Evolutionary conservation across 1,140 invertebrate species (phyloP), one percentile per base, ranked within the genome.

Genomic region (Drosophila guanche): DNA sequence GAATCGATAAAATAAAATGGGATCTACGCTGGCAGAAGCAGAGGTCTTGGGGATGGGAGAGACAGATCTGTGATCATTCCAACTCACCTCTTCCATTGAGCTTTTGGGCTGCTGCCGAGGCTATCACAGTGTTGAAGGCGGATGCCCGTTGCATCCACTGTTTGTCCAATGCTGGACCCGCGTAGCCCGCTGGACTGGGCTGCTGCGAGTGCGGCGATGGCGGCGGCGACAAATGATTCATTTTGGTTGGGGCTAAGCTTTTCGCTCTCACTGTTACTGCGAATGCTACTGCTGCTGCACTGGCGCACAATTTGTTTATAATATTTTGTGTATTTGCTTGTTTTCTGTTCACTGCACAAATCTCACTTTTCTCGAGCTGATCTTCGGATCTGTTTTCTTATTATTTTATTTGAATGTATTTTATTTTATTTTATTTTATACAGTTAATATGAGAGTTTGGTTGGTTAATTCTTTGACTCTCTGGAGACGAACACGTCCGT

Each of bases 221-320:
- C 42, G 90, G 90, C 45, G 90, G 90, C 45, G 90, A 91, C 50
- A 91, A 63, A 67, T 91, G 90, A 63, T 91, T 90, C 90, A 91
- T 91, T 56, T 79, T 75, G 53, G 33, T 40, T 50, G 40, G 45
- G 42, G 6, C 62, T 66, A 51, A 22, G 53, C 59, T 69, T 27
- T 58, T 48, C 53, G n/a, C 40, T 50, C n/a, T 27, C 41, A 65
- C 37, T 59, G 37, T 40, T 51, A 29, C 45, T 59, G 37, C 25
- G 46, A 29, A 37, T 48, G 45, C 33, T 51, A 29, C 45, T 59
- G 37, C 25, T 51, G 23, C 45, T 48, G 45, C 33, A 37, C 33
- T 40, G 41, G 29, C 16, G 45, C 55, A 57, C 55, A 41, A 37
- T 60, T 66, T 76, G 23, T 46, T 43, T 63, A 62, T 43, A 46